Evolutionary conservation across 2,888 invertebrate genomes (phyloP), one percentile per base, ranked within the genome.

Genomic region (Ecliptopera silaceata): DNA sequence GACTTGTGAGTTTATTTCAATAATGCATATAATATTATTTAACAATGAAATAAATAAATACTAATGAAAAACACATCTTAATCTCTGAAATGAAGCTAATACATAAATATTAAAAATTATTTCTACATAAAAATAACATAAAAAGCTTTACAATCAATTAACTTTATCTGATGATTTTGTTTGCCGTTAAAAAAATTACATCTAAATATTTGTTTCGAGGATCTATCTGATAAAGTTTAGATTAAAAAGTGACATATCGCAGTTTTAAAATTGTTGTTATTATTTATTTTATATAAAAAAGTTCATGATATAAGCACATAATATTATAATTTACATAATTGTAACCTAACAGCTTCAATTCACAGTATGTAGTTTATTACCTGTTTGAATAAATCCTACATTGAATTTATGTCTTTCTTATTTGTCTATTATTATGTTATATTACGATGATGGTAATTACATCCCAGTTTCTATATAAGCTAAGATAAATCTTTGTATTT

Each of bases 1-100:
- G 20, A 41, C 44, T 44, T 41, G 31, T 50, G 36, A 50, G 45
- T 42, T 34, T 34, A 42, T 22, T 47, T 42, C 46, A 38, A 12
- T 54, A 54, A 47, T 39, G 55, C 48, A 39, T 15, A 20, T 49
- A 29, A 38, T 26, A 26, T 10, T 32, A 32, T 29, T 42, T 48
- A 45, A 32, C 29, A 53, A 45, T 34, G 41, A 42, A 56, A 32
- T 53, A 53, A 48, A 45, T 48, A 53, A 39, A 63, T 56, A 49
- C 44, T 53, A 50, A 61, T 11, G n/a, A 31, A 22, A 26, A 41
- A 39, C 29, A 18, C 26, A 5, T 22, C 13, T 26, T 22, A 26
- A 26, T 31, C 38, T 53, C 22, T 50, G 42, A 29, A 47, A 43
- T 31, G 46, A 47, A 47, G 20, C 32, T 47, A 57, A 44, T n/a